phyloP scores from a whole-genome alignment of 1,140 invertebrate species.

The Conopomorpha cramerella region DNA sequence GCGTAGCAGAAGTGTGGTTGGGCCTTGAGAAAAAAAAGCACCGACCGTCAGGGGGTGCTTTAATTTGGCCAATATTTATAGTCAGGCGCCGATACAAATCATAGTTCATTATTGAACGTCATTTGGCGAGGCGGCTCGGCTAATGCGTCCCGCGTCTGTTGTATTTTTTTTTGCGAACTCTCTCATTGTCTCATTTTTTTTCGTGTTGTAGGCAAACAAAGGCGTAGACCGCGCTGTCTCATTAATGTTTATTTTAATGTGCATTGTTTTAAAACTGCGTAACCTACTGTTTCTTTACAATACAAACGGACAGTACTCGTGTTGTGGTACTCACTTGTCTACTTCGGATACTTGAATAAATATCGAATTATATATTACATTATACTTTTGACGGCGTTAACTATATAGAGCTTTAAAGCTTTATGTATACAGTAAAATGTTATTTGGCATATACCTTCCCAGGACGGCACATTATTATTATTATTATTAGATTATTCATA shows the following conservation, averaged over 20 bases:
- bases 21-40: slow-evolving; percentile 17
- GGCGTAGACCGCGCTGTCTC: too few relatives aligned
- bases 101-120: neutral
- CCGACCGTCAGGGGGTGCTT: slow-evolving; percentile 38
- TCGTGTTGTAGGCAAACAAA: neutral
- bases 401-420: too few relatives aligned
- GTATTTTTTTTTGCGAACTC: too few relatives aligned
- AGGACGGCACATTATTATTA: too few relatives aligned
- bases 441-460: too few relatives aligned
- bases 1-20: neutral
- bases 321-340: too few relatives aligned
- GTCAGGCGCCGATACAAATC: slow-evolving; percentile 12
- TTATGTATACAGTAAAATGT: too few relatives aligned
- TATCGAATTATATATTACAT: too few relatives aligned
- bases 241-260: neutral
- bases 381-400: too few relatives aligned
- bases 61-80: slow-evolving; percentile 55
- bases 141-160: neutral
- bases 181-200: neutral
- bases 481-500: too few relatives aligned
- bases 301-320: neutral
- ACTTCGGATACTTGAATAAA: too few relatives aligned
- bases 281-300: neutral
- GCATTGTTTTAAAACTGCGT: neutral
- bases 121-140: neutral